Percentiles rank a stretch among this genome's conserved stretches.
Conservation (phyloP, 2,113 vertebrate species). For the Perca fluviatilis region DNA sequence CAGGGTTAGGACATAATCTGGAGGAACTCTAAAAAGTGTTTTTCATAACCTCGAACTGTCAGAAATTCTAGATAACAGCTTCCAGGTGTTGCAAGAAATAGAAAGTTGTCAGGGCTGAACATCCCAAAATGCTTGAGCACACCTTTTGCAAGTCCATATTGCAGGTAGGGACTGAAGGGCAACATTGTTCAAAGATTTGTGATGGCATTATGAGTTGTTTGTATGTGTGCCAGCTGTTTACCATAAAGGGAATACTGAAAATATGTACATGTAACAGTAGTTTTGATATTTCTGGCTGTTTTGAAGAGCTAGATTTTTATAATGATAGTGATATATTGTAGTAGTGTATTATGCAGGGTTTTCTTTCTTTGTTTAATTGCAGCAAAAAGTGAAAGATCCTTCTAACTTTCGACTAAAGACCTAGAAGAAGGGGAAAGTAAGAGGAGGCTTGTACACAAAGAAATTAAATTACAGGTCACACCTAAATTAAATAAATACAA, state of each 20-base stretch:
- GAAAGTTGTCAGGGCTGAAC: background rate
- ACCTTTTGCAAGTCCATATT: background rate
- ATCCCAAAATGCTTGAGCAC: background rate
- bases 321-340: too few relatives aligned
- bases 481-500: conserved; percentile 11
- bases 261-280: background rate
- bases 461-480: background rate
- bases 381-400: background rate
- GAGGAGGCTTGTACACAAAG: background rate
- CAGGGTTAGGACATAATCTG: background rate
- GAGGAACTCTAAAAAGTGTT: background rate
- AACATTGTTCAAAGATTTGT: too few relatives aligned
- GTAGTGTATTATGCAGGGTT: too few relatives aligned
- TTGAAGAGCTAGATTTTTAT: too few relatives aligned
- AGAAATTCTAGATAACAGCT: background rate
- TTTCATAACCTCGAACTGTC: background rate
- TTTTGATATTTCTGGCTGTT: background rate
- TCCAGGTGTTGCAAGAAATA: background rate
- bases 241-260: background rate
- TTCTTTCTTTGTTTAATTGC: background rate
- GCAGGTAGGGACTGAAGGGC: too few relatives aligned
- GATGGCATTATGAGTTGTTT: too few relatives aligned
- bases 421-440: background rate
- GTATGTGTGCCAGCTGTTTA: too few relatives aligned
- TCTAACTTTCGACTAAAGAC: background rate